phyloP scores from a whole-genome alignment of 2,888 invertebrate genomes.

The Cylloceria caligata region DNA sequence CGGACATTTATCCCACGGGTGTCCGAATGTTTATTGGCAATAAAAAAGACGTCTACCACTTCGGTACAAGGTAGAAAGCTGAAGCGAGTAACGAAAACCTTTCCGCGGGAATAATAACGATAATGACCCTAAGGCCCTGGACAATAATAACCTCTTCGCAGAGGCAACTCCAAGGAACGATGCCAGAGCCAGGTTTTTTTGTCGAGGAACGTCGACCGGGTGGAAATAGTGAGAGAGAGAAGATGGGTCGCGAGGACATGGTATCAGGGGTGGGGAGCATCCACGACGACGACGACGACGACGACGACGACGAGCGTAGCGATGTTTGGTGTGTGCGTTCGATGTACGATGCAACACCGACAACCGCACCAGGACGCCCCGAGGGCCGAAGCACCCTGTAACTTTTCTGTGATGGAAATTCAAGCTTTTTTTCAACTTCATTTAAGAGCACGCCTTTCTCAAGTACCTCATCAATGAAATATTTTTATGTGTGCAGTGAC shows the following conservation, averaged over 20 bases:
- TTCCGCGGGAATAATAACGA: slow-evolving; percentile 77
- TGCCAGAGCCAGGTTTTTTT: slow-evolving; percentile 71
- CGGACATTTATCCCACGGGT: slow-evolving; percentile 55
- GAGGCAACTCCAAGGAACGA: slow-evolving; percentile 69
- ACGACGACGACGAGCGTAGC: slow-evolving; percentile 19
- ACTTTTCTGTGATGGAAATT: slow-evolving; percentile 22
- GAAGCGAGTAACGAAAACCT: slow-evolving; percentile 75
- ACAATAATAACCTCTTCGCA: slow-evolving; percentile 75
- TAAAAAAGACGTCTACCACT: slow-evolving; percentile 42
- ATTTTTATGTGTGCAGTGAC: slow-evolving; percentile 11
- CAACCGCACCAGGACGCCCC: slow-evolving; percentile 13
- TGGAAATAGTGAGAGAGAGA: slow-evolving; percentile 52
- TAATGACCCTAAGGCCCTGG: slow-evolving; percentile 75
- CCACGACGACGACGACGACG: slow-evolving; percentile 40
- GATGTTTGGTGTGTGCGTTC: slow-evolving; percentile 5
- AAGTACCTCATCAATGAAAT: slow-evolving; percentile 22
- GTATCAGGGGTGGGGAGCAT: slow-evolving; percentile 23
- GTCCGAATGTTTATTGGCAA: slow-evolving; percentile 59
- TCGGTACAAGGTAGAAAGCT: slow-evolving; percentile 38
- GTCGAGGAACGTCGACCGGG: slow-evolving; percentile 65
- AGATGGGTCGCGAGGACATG: slow-evolving; percentile 21
- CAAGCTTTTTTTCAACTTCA: slow-evolving; percentile 45
- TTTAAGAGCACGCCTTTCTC: slow-evolving; percentile 4
- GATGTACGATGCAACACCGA: slow-evolving; percentile 12
- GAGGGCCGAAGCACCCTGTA: slow-evolving; percentile 46